phyloP scores from a whole-genome alignment of 2,113 vertebrate species.

The Aegithalos caudatus region DNA sequence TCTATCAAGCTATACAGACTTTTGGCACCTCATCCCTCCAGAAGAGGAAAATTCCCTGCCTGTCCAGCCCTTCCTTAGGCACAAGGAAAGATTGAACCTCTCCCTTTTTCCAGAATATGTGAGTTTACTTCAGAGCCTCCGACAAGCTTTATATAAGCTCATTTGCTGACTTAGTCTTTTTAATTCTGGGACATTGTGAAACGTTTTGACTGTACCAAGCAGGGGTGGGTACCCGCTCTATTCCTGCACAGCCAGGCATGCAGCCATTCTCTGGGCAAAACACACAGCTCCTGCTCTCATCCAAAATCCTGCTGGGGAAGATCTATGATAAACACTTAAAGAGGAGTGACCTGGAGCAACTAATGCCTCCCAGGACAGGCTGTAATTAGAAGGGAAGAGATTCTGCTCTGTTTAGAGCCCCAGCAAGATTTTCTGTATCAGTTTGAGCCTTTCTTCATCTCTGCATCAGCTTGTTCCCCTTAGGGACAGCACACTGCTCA shows the following conservation, averaged over 20 bases:
- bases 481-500: not conserved
- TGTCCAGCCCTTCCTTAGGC: not conserved
- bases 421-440: not conserved
- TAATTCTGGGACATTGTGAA: not conserved
- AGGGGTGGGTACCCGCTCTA: not conserved
- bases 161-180: constrained; percentile 38
- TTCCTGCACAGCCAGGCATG: not conserved
- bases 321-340: not conserved
- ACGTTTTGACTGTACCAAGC: not conserved
- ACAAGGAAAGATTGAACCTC: not conserved
- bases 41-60: not conserved
- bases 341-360: not conserved
- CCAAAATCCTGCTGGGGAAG: not conserved
- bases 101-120: not conserved
- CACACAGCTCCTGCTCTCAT: not conserved
- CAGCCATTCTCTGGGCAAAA: not conserved
- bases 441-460: not conserved
- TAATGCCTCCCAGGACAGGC: not conserved
- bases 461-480: not conserved
- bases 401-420: not conserved
- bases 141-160: constrained; percentile 9
- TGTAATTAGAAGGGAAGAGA: not conserved
- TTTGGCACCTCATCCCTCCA: not conserved
- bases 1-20: not conserved
- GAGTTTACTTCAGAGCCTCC: not conserved